Evolutionary conservation across 2,113 vertebrate species (phyloP).

Genomic region (Labeo rohita): DNA sequence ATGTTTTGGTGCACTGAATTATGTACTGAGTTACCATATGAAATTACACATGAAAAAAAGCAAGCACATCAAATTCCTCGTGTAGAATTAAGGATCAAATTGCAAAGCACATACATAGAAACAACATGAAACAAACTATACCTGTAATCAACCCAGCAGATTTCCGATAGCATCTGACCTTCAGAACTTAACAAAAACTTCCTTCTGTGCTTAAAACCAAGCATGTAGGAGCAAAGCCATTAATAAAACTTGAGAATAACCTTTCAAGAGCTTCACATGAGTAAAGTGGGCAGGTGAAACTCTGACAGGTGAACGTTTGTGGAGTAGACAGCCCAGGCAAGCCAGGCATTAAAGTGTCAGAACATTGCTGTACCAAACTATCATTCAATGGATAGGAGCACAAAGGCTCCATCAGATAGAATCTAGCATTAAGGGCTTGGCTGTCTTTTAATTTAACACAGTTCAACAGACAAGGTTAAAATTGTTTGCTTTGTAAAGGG

Average conservation of each 20-base stretch:
- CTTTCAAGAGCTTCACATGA: slow-evolving; percentile 43
- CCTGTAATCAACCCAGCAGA: background rate
- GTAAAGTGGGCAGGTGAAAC: slow-evolving; percentile 35
- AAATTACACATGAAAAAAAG: slow-evolving; percentile 13
- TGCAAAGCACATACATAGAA: background rate
- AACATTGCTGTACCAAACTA: slow-evolving; percentile 39
- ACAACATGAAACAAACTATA: background rate
- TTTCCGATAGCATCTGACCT: slow-evolving; percentile 28
- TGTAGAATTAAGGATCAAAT: slow-evolving; percentile 22
- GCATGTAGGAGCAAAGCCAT: slow-evolving; percentile 15
- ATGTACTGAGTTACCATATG: slow-evolving; percentile 10
- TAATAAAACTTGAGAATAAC: slow-evolving; percentile 47
- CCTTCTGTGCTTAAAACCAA: slow-evolving; percentile 1
- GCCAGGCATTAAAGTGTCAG: slow-evolving; percentile 46
- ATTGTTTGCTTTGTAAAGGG: slow-evolving; percentile 11
- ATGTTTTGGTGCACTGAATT: slow-evolving; percentile 25
- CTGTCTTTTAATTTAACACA: slow-evolving; percentile 26
- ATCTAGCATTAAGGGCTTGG: slow-evolving; percentile 8
- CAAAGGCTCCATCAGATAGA: slow-evolving; percentile 29
- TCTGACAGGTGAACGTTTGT: slow-evolving; percentile 27
- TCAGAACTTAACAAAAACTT: slow-evolving; percentile 40
- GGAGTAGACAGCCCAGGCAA: slow-evolving; percentile 14
- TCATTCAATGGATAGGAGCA: slow-evolving; percentile 25
- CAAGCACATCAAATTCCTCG: background rate
- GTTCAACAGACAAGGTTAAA: slow-evolving; percentile 18